These are phyloP conservation scores for Takifugu ocellatus DNA, from an alignment of 2,797 vertebrate genomes.

Conservation along the genomic window DNA sequence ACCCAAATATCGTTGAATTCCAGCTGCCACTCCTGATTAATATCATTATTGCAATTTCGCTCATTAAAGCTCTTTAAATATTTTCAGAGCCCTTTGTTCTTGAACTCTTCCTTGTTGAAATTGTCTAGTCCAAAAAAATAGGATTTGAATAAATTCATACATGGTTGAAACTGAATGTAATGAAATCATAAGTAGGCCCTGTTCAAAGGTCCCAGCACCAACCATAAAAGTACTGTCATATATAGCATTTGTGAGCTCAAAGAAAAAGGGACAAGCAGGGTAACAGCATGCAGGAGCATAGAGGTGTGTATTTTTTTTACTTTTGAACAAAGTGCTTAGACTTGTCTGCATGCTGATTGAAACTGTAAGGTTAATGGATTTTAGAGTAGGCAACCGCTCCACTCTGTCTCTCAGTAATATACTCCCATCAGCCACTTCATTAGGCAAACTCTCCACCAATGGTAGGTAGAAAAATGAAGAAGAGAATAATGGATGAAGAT, in stretches of 20 bases:
- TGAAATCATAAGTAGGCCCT: neutral
- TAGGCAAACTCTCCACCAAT: conserved; percentile 67
- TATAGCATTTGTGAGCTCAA: too few species aligned
- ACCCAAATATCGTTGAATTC: neutral
- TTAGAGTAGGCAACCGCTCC: conserved; percentile 70
- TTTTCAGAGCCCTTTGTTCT: too few species aligned
- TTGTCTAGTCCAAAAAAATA: too few species aligned
- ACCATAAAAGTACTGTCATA: neutral
- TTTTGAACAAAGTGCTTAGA: conserved; percentile 54
- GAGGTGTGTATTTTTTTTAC: conserved; percentile 34
- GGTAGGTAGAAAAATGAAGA: conserved; percentile 37
- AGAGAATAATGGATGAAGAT: conserved; percentile 19
- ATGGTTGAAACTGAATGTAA: neutral
- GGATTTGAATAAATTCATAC: too few species aligned
- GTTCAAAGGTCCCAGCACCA: neutral
- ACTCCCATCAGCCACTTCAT: conserved; percentile 74
- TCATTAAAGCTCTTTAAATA: too few species aligned
- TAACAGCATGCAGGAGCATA: conserved; percentile 27
- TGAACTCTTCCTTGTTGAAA: too few species aligned
- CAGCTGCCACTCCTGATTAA: neutral
- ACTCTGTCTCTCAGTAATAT: conserved; percentile 71
- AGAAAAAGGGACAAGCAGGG: conserved; percentile 1
- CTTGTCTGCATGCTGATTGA: conserved; percentile 62
- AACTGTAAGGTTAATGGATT: conserved; percentile 75
- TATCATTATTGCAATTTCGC: too few species aligned